These are phyloP conservation scores for Rhizoglyphus robini DNA, from an alignment of 1,140 invertebrate genomes.

Conservation along the genomic window DNA sequence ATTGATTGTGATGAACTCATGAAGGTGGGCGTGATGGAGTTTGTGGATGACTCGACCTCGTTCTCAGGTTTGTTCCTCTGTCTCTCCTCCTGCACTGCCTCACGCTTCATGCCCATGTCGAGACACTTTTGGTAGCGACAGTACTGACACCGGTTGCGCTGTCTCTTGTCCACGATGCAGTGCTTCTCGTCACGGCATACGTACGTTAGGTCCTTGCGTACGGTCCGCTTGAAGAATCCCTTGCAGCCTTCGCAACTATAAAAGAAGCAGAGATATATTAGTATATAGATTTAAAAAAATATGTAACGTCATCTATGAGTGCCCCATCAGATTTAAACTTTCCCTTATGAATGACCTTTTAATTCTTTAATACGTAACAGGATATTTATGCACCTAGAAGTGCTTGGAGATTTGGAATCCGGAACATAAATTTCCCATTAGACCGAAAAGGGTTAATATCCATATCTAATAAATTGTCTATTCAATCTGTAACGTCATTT, in stretches of 20 bases:
- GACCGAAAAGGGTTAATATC: too few species aligned
- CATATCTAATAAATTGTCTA: too few species aligned
- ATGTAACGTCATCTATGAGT: neutral
- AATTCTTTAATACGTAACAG: too few species aligned
- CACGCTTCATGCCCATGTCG: slow-evolving; percentile 92
- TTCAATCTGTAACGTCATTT: too few species aligned
- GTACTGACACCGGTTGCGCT: slow-evolving; percentile 94
- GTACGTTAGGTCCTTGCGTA: slow-evolving; percentile 95
- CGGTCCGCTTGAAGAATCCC: slow-evolving; percentile 96
- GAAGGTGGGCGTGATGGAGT: neutral
- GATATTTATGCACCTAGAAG: too few species aligned
- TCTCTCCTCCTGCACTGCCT: slow-evolving; percentile 73
- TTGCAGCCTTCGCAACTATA: slow-evolving; percentile 61
- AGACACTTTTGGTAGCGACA: slow-evolving; percentile 92
- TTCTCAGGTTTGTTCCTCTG: slow-evolving; percentile 65
- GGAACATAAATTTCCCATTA: too few species aligned
- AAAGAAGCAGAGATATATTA: too few species aligned
- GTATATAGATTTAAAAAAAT: neutral
- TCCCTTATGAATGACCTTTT: too few species aligned
- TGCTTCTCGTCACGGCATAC: slow-evolving; percentile 91
- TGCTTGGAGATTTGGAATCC: too few species aligned
- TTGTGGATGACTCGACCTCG: slow-evolving; percentile 32
- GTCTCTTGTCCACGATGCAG: slow-evolving; percentile 95
- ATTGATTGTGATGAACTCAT: neutral
- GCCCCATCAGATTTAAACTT: too few species aligned